phyloP scores from a whole-genome alignment of 2,888 invertebrate species.

The Drosophila koepferae region DNA sequence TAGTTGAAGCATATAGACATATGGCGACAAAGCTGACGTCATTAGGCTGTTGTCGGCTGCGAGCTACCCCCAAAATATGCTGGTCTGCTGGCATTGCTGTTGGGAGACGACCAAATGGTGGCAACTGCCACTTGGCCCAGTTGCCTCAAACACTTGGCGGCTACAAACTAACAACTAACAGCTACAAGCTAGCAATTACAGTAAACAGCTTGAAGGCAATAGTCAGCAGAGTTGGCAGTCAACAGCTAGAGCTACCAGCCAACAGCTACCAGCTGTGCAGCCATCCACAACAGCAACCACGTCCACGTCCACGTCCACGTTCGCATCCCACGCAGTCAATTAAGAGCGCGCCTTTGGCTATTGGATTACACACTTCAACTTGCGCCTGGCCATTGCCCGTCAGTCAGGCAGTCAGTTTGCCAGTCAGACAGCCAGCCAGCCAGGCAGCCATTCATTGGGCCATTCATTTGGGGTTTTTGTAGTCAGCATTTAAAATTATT shows the following conservation, averaged over 20 bases:
- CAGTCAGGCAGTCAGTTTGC: conserved; percentile 4
- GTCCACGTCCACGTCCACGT: conserved; percentile 11
- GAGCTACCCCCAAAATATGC: conserved; percentile 65
- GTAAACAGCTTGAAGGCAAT: conserved; percentile 29
- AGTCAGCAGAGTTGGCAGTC: conserved; percentile 23
- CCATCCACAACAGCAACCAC: conserved; percentile 25
- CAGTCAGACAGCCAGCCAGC: not conserved
- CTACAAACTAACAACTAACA: conserved; percentile 28
- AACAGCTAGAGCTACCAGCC: conserved; percentile 22
- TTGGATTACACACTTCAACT: conserved; percentile 76
- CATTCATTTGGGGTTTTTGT: conserved; percentile 46
- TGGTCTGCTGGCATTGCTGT: conserved; percentile 20
- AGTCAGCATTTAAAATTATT: conserved; percentile 78
- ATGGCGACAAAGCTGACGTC: conserved; percentile 77
- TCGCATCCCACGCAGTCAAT: conserved; percentile 75
- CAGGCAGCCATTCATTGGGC: conserved; percentile 14
- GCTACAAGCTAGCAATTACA: conserved; percentile 53
- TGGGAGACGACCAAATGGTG: conserved; percentile 29
- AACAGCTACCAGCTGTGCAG: conserved; percentile 44
- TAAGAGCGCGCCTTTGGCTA: conserved; percentile 76
- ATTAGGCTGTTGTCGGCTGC: conserved; percentile 45
- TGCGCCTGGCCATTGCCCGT: conserved; percentile 35
- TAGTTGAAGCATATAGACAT: conserved; percentile 58
- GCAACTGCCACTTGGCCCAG: conserved; percentile 45
- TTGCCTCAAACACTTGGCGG: conserved; percentile 41